These are phyloP conservation scores for Leucopsar rothschildi DNA, from an alignment of 2,113 vertebrate genomes.

Conservation along the genomic window DNA sequence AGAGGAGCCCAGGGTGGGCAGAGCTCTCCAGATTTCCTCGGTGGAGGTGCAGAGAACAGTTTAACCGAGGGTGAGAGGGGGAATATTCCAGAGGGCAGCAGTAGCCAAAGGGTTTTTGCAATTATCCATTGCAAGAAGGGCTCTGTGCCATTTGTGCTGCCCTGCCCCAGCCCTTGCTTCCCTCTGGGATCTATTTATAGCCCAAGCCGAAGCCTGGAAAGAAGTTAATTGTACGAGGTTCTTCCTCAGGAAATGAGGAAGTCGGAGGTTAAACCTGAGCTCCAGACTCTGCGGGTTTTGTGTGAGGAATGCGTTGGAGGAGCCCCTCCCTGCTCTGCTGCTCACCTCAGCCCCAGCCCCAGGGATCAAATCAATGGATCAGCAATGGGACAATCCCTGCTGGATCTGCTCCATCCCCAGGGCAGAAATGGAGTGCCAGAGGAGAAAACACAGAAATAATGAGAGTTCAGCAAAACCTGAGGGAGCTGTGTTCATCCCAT, in stretches of 20 bases:
- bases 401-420: background rate
- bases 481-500: background rate
- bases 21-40: background rate
- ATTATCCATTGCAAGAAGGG: rapidly evolving
- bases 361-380: background rate
- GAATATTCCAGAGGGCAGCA: background rate
- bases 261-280: background rate
- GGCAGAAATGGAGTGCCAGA: background rate
- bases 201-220: background rate
- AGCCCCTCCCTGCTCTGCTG: background rate
- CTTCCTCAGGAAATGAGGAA: background rate
- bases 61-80: background rate
- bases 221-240: background rate
- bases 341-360: background rate
- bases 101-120: background rate
- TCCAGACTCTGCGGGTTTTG: background rate
- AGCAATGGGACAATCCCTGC: background rate
- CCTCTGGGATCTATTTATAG: background rate
- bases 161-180: background rate
- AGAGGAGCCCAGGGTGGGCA: background rate
- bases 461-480: background rate
- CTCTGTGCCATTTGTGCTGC: background rate
- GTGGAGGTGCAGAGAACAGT: background rate
- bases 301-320: background rate
- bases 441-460: background rate